Base-by-base conservation (phyloP, 2,888 invertebrate genomes). In the Eupithecia vulgata region DNA sequence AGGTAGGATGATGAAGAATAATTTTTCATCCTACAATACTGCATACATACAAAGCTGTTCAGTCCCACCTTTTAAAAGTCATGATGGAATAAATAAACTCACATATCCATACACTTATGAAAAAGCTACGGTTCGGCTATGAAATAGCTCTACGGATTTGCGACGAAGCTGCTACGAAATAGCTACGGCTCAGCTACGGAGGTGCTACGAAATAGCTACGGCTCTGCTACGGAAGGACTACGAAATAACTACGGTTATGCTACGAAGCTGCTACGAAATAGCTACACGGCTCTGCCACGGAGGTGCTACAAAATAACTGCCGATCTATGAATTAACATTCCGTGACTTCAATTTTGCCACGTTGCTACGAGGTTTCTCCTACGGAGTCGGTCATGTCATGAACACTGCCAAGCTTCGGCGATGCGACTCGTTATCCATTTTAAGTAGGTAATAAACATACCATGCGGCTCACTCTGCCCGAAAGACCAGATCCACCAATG, bases 401-500 rank as follows among this genome's bases (percentile, higher is more conserved):
- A 59, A 59, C 5, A 59, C 25, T 59, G 25, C 25, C 12, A 59
- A 59, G 48, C n/a, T n/a, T n/a, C 48, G 8, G n/a, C 48, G 48
- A 48, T 48, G 48, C n/a, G n/a, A 48, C n/a, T 15, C 21, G 21
- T 21, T 21, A 21, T 21, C 21, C 12, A 21, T 21, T 52, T 5
- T 57, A 25, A 25, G 57, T 57, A 57, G 4, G 3, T 15, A 65
- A 25, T 12, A 65, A 64, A 64, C 75, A 82, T 87, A 96, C 96
- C 96, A 83, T 96, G 93, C 6, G 96, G 95, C 65, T 84, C 80
- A 15, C 95, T 91, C 12, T 81, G 81, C 5, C 95, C 95, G 37
- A 84, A 90, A 45, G 95, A 95, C 96, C 96, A 96, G 64, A 95
- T 88, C 96, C 96, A 96, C 87, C 96, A 95, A 77, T 95, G 88